Base-by-base conservation (phyloP, 1,140 invertebrate genomes). In the Stegodyphus dumicola region DNA sequence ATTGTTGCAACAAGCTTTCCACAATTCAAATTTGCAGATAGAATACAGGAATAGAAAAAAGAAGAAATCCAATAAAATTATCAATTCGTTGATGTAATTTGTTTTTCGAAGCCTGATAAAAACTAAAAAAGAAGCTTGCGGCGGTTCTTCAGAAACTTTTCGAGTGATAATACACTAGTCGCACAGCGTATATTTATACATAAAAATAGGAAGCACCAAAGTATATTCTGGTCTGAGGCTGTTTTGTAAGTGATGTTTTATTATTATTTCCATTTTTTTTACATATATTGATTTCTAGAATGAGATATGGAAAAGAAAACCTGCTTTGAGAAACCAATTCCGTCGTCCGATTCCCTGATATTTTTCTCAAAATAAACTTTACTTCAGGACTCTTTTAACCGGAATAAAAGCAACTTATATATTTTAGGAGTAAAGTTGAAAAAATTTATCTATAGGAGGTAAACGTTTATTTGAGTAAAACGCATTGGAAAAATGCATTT, bases 381-480 rank as follows among this genome's bases (percentile, higher is more conserved):
- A 66, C 69, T 78, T 18, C 15, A 33, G 5, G 15, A 33, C 56
- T 48, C 60, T 77, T 77, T 77, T 65, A 33, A 65, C 48, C 54
- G 15, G 51, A 65, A 66, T 77, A 77, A 77, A 66, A 66, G n/a
- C 33, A 66, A 49, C 9, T 9, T 49, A 65, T 15, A 51, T 49
- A 17, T 18, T 51, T 51, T 49, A 9, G 33, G 66, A 66, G 10
- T n/a, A n/a, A 66, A 56, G 60, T 65, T 66, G 48, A 48, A 66
- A 77, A 33, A 77, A 77, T 77, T 77, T 77, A 77, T 77, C 66
- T 77, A 77, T 77, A 65, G 75, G 60, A 10, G 18, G 60, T 66
- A 77, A 77, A 51, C 75, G 66, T 66, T 60, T 18, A n/a, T 54
- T 11, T 49, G 48, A n/a, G 52, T 66, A 15, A 60, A 77, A 51